These are phyloP conservation scores for Echinarachnius parma DNA, from an alignment of 53 echinoderm and acorn worm species.

Conservation along the genomic window DNA sequence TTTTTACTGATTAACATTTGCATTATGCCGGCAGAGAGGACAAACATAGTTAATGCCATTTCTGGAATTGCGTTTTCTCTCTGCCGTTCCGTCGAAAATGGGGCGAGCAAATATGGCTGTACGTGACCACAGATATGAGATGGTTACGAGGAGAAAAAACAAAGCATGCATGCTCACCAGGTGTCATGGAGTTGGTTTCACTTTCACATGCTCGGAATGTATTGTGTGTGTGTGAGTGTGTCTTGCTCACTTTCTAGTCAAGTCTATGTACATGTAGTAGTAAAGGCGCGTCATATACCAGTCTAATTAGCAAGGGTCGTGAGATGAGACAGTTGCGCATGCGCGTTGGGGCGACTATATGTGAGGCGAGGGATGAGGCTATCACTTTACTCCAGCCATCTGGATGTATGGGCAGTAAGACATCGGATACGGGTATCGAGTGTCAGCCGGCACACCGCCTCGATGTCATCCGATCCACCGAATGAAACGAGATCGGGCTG, in stretches of 20 bases:
- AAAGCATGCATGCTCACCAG: constrained; percentile 37
- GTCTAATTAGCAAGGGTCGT: constrained; percentile 41
- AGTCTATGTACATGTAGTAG: too few relatives aligned
- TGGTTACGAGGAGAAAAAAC: constrained; percentile 9
- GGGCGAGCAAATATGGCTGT: constrained; percentile 39
- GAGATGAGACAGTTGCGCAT: constrained; percentile 27
- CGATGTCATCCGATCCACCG: constrained; percentile 34
- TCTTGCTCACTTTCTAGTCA: constrained; percentile 28
- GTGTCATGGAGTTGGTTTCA: constrained; percentile 28
- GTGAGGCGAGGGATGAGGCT: constrained; percentile 33
- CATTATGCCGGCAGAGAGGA: constrained; percentile 35
- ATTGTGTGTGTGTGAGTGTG: constrained; percentile 38
- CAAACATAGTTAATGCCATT: too few relatives aligned
- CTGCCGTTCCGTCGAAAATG: too few relatives aligned
- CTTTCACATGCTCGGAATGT: too few relatives aligned
- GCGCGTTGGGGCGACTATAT: constrained; percentile 32
- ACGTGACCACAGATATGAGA: constrained; percentile 32
- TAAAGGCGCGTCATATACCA: constrained; percentile 43
- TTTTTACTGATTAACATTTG: constrained; percentile 35
- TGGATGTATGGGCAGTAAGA: constrained; percentile 41
- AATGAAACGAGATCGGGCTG: constrained; percentile 47
- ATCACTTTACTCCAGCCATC: constrained; percentile 46
- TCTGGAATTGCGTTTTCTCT: too few relatives aligned
- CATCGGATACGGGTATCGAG: constrained; percentile 39
- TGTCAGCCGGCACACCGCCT: constrained; percentile 38